Percentiles rank a stretch among this genome's conserved stretches.
Evolutionary conservation across 2,797 vertebrate genomes (phyloP).

Genomic region (Dallia pectoralis): DNA sequence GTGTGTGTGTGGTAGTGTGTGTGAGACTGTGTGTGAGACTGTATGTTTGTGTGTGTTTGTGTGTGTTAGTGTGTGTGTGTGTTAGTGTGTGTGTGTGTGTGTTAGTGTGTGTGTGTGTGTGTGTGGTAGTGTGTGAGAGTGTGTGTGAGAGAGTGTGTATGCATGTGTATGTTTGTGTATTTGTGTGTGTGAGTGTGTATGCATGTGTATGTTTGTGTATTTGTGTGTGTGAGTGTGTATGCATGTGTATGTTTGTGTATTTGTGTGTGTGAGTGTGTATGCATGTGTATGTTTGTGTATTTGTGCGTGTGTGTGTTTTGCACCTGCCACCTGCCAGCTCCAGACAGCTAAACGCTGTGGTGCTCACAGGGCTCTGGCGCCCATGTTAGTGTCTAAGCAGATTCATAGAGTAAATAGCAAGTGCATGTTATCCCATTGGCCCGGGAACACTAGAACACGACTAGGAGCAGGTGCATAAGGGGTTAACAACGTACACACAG

Average conservation of each 20-base stretch:
- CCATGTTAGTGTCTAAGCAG: neutral
- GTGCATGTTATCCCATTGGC: neutral
- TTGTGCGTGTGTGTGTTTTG: neutral
- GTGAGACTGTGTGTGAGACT: too few relatives aligned
- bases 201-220: conserved; percentile 7
- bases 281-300: conserved; percentile 5
- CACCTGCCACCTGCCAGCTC: neutral
- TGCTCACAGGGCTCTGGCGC: neutral
- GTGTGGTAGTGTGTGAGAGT: too few relatives aligned
- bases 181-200: neutral
- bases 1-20: too few relatives aligned
- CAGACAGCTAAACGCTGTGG: neutral
- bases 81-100: neutral
- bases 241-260: neutral
- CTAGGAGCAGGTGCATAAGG: neutral
- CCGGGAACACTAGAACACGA: neutral
- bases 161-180: conserved; percentile 6
- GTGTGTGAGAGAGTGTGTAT: neutral
- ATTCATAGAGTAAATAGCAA: neutral
- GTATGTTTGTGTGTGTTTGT: conserved; percentile 1
- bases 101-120: too few relatives aligned
- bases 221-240: conserved; percentile 2
- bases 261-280: neutral
- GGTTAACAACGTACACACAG: neutral
- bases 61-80: conserved; percentile 7